Evolutionary conservation across 1,140 invertebrate species (phyloP).

Genomic region (Cydia strobilella): DNA sequence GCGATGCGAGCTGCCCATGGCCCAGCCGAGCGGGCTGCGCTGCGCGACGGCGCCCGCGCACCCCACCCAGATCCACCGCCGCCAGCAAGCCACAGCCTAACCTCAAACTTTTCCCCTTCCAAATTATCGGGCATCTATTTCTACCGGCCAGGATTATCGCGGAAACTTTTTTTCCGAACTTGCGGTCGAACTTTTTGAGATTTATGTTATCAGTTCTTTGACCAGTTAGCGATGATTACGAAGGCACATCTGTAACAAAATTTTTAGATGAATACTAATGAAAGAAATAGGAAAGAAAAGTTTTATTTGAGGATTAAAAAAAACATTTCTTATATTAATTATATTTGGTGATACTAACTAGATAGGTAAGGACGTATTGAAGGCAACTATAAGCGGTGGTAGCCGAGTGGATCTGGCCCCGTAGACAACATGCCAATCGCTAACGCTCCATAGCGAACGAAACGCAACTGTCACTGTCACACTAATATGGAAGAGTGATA

Average conservation of each 20-base stretch:
- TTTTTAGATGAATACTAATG: constrained; percentile 31
- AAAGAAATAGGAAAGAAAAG: neutral
- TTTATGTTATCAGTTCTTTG: constrained; percentile 28
- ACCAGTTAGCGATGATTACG: constrained; percentile 27
- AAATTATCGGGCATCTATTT: constrained; percentile 40
- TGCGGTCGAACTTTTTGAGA: constrained; percentile 18
- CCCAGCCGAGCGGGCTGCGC: constrained; percentile 74
- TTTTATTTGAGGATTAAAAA: too few relatives aligned
- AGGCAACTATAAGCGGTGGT: too few relatives aligned
- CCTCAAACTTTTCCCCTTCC: constrained; percentile 32
- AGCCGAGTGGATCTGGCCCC: too few relatives aligned
- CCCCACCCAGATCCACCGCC: constrained; percentile 65
- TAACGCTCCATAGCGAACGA: too few relatives aligned
- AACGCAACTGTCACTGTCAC: too few relatives aligned
- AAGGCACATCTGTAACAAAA: constrained; percentile 67
- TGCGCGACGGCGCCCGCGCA: constrained; percentile 58
- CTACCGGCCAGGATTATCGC: constrained; percentile 43
- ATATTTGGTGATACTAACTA: too few relatives aligned
- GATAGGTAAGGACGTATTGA: too few relatives aligned
- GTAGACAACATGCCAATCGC: too few relatives aligned
- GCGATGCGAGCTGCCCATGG: constrained; percentile 74
- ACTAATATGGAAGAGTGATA: too few relatives aligned
- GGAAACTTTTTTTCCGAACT: constrained; percentile 18
- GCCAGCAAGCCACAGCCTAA: constrained; percentile 61
- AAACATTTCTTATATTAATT: too few relatives aligned